phyloP scores from a whole-genome alignment of 1,140 invertebrate species.

The Halyomorpha halys region DNA sequence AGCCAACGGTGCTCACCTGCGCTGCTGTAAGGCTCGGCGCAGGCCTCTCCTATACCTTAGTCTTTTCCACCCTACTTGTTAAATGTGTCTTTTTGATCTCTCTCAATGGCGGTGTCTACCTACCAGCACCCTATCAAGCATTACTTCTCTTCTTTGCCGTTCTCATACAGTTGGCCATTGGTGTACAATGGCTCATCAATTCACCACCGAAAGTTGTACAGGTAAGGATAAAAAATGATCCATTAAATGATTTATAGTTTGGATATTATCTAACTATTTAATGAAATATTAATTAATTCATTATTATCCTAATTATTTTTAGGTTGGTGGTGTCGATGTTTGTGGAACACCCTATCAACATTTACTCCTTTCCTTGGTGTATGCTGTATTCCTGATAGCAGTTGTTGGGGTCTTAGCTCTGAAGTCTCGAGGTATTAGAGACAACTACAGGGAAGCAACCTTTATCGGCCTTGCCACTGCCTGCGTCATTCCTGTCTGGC shows the following conservation, averaged over 20 bases:
- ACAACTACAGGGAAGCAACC: constrained; percentile 81
- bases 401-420: constrained; percentile 75
- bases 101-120: constrained; percentile 79
- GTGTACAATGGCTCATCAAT: constrained; percentile 71
- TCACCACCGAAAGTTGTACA: constrained; percentile 52
- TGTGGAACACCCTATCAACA: constrained; percentile 57
- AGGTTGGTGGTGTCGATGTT: constrained; percentile 32
- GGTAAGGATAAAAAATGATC: constrained; percentile 27
- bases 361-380: constrained; percentile 66
- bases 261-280: background rate
- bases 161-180: constrained; percentile 79
- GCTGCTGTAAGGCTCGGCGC: constrained; percentile 73
- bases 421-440: constrained; percentile 74
- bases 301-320: constrained; percentile 11
- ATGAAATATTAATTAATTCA: too few relatives aligned
- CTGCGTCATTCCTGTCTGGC: constrained; percentile 73
- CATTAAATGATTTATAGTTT: background rate
- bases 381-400: constrained; percentile 70
- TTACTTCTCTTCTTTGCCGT: constrained; percentile 80
- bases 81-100: constrained; percentile 89
- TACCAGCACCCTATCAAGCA: constrained; percentile 82
- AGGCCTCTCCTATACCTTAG: constrained; percentile 75
- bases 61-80: constrained; percentile 83
- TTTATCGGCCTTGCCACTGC: constrained; percentile 81
- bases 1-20: constrained; percentile 70